Evolutionary conservation across 2,113 vertebrate genomes (phyloP), one percentile per base, ranked within the genome.

Genomic region (Neolamprologus falcicula): DNA sequence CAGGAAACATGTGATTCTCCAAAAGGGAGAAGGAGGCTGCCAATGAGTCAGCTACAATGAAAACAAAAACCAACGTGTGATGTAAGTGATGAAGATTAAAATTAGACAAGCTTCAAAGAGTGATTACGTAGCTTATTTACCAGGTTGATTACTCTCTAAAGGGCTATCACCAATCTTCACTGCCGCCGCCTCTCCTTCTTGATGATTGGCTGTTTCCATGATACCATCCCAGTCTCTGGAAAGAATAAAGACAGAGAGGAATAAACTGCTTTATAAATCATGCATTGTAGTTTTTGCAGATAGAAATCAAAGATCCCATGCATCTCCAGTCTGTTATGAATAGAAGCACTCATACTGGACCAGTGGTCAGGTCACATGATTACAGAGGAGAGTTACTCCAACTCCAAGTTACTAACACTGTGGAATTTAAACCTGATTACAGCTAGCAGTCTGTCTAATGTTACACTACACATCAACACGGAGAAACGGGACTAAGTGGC

Each of bases 151-250:
- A 55, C 50, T 88, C 45, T 92, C 93, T 37, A 71, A 55, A 12
- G 87, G 81, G 35, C 73, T 81, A 82, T 91, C 86, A 90, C 90
- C 86, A 66, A 88, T 94, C 31, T 87, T 94, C 78, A 94, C 68
- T 86, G 83, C 93, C 52, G 88, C 86, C 6, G 80, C 79, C 73
- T 93, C 94, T 92, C 83, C 94, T 83, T 91, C 91, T 94, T 89
- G 93, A 73, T 91, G 86, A 93, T 45, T 88, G 86, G 93, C 92
- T 89, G 52, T 92, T 82, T 96, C 95, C 95, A 96, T 96, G 90
- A 94, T 96, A 95, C 82, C 95, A 96, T 96, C 86, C 91, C 95
- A 96, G 78, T 93, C 26, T 82, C 95, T 95, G 24, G 4, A 68
- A 31, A 66, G 9, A 9, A 13, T 24, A 52, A 68, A 21, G 82